Evolutionary conservation across 2,797 vertebrate species (phyloP).

Genomic region (Rhinogobio ventralis): DNA sequence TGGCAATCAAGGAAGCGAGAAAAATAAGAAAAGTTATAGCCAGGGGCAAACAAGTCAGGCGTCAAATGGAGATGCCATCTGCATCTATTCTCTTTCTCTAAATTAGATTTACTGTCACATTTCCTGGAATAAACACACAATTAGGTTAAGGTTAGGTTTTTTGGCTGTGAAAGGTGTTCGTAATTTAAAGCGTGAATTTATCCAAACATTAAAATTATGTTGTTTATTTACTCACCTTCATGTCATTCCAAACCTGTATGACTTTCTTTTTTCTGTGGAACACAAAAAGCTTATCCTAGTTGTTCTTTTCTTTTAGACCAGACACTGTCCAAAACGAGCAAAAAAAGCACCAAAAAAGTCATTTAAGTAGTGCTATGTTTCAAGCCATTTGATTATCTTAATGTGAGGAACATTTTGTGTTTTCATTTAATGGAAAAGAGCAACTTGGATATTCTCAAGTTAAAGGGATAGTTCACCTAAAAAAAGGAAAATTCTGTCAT

Average conservation of each 20-base stretch:
- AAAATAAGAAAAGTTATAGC: slow-evolving; percentile 53
- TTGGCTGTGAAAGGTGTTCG: background rate
- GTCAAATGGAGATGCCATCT: slow-evolving; percentile 57
- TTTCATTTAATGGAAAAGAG: background rate
- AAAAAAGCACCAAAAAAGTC: background rate
- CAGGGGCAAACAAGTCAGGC: slow-evolving; percentile 43
- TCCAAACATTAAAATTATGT: background rate
- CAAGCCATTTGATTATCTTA: background rate
- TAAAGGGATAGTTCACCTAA: no score
- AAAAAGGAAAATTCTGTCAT: no score
- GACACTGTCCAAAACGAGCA: background rate
- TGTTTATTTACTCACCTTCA: background rate
- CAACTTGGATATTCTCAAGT: background rate
- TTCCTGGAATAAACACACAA: slow-evolving; percentile 23
- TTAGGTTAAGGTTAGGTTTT: background rate
- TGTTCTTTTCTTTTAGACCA: background rate
- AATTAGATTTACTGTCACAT: slow-evolving; percentile 53
- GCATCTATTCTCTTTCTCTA: slow-evolving; percentile 42
- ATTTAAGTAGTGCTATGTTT: no score
- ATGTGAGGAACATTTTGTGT: background rate
- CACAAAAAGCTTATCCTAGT: background rate
- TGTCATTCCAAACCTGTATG: background rate
- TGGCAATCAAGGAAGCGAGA: slow-evolving; percentile 42
- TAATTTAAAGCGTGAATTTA: slow-evolving; percentile 4
- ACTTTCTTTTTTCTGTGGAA: background rate